Base-by-base conservation (phyloP, 2,797 vertebrate species). In the Cyprinella venusta region DNA sequence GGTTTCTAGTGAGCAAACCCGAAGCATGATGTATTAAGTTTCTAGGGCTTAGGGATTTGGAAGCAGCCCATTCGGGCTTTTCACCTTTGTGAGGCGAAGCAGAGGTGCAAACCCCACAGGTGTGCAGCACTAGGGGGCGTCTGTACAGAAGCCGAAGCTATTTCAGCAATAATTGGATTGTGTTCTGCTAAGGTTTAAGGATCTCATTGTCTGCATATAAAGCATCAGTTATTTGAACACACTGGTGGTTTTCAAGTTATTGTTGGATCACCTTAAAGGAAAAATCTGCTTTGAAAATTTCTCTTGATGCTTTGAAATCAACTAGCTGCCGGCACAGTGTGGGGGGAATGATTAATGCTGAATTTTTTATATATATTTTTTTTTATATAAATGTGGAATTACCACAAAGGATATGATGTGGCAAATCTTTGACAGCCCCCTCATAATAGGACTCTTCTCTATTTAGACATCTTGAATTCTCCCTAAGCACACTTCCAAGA, bases 341-440 rank as follows among this genome's bases (percentile, higher is more conserved):
- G 56, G 56, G 78, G 81, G 63, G 30, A 56, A 76, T 87, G 81
- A 88, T 84, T 80, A 30, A 88, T 87, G 82, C 76, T 86, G 70
- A 48, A 76, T 86, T 64, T 26, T 13, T 61, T 15, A 1, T 18
- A 2, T 50, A 5, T 54, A 0, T 33, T 86, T 72, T 82, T 36
- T 86, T 85, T 84, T 33, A 3, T 33, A 77, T 88, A 71, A 88
- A 84, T 87, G 87, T 88, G 88, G 82, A 88, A 82, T 71, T 86
- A 85, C 83, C 61, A 78, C 76, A 81, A 48, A 87, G 82, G 82
- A 86, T 77, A 85, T 84, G 82, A 87, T 86, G 86, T 88, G 86
- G 84, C 82, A 86, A 83, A 79, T 84, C 40, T 76, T 84, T 69
- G 30, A 82, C 54, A 69, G 64, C n/a, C 1, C 79, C 86, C 67